Conservation (phyloP, 1,140 invertebrate species). For the Prorops nasuta region DNA sequence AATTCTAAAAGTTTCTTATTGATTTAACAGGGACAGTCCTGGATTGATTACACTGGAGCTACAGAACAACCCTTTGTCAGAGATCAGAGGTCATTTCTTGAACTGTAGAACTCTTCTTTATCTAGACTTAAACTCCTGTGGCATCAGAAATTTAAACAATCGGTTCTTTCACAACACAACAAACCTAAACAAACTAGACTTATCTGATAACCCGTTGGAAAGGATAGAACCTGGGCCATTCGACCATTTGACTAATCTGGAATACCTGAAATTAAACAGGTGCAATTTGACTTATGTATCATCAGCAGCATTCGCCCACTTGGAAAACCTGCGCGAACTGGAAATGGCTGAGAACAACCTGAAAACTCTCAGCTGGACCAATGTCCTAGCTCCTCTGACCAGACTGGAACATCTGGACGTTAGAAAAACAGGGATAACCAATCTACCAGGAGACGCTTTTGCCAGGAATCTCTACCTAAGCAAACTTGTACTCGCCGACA, state of each 20-base stretch:
- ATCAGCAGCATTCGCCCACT: conserved; percentile 58
- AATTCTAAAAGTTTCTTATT: too few species aligned
- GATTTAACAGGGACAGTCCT: conserved; percentile 63
- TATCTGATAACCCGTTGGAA: conserved; percentile 68
- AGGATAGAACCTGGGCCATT: conserved; percentile 61
- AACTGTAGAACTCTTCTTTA: conserved; percentile 65
- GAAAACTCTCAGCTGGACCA: conserved; percentile 60
- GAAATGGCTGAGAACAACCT: conserved; percentile 66
- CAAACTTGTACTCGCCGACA: conserved; percentile 66
- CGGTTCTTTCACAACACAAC: conserved; percentile 69
- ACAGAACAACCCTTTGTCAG: conserved; percentile 65
- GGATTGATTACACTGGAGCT: conserved; percentile 70
- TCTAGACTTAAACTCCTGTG: conserved; percentile 67
- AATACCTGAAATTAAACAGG: conserved; percentile 65
- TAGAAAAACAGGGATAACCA: conserved; percentile 61
- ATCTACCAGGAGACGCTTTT: conserved; percentile 66
- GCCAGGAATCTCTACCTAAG: conserved; percentile 65
- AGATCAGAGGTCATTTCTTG: conserved; percentile 65
- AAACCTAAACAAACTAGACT: conserved; percentile 64
- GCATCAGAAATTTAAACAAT: conserved; percentile 59
- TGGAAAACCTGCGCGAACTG: conserved; percentile 64
- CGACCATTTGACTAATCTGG: conserved; percentile 63
- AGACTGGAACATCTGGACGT: conserved; percentile 67
- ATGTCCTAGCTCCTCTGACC: conserved; percentile 59
- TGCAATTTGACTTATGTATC: conserved; percentile 65